Evolutionary conservation across 1,140 invertebrate species (phyloP), one percentile per base, ranked within the genome.

Genomic region (Pseudomyrmex cubaensis): DNA sequence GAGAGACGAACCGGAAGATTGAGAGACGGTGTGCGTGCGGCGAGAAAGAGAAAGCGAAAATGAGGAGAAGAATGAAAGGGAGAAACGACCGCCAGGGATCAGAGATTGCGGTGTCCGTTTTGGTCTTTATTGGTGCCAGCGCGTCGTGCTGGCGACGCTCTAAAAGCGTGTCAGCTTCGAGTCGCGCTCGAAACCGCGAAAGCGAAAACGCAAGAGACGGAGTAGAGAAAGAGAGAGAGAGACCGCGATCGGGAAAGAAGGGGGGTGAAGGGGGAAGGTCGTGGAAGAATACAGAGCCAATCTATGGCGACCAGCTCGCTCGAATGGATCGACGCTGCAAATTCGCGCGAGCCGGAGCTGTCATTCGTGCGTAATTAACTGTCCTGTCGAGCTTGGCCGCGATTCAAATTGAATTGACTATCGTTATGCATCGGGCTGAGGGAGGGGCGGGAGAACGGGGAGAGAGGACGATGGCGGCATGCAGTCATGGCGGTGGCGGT

Each of bases 351-450:
- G 83, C 87, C 70, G 77, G 70, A 62, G 70, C 52, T 86, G 87
- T 90, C 91, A 90, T 90, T 90, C 89, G 87, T 83, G 66, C 84
- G 86, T 89, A 91, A 91, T 91, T 90, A 90, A 92, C 90, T 90
- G 89, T 90, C 84, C 87, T 80, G 87, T 92, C 87, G 87, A 89
- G 85, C 82, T 90, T 90, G 87, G 88, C 85, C 86, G 67, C 86
- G 90, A 91, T 91, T 91, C 85, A 91, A 91, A 92, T 90, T 92
- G 90, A 91, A 92, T 91, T 83, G 87, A 90, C 86, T 89, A 88
- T 90, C 88, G 86, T 92, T 90, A 90, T 89, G 89, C 87, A 69
- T 85, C 25, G 83, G 69, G 70, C 78, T 56, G 59, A 59, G 72
- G 13, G 17, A 54, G 56, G 57, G 59, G 64, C 10, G 20, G 54